phyloP scores from a whole-genome alignment of 1,140 invertebrate genomes.

The Drosophila funebris region DNA sequence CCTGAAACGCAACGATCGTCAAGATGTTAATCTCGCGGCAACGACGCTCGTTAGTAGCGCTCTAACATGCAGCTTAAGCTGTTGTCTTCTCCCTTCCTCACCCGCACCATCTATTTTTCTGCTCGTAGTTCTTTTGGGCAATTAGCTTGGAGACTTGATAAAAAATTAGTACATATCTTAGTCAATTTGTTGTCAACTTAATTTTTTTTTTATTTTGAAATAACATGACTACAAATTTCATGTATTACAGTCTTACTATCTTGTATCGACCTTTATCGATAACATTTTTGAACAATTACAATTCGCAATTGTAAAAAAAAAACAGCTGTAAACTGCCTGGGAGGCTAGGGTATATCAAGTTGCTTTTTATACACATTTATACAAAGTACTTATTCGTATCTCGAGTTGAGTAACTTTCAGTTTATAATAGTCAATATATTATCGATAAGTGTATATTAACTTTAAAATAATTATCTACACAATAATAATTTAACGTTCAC shows the following conservation, averaged over 20 bases:
- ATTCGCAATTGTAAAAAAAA: conserved; percentile 45
- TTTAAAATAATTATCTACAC: no score
- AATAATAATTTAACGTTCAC: no score
- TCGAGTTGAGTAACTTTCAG: no score
- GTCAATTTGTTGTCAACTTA: conserved; percentile 40
- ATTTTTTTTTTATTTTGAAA: conserved; percentile 56
- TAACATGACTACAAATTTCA: conserved; percentile 43
- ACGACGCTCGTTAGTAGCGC: conserved; percentile 38
- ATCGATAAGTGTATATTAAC: no score
- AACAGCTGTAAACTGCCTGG: conserved; percentile 41
- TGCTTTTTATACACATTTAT: no score
- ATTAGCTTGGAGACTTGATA: conserved; percentile 33
- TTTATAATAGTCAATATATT: no score
- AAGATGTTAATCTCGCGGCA: conserved; percentile 47
- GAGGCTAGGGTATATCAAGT: no score
- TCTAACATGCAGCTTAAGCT: conserved; percentile 32
- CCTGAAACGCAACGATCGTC: conserved; percentile 33
- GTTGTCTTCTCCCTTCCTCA: neutral
- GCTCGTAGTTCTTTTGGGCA: neutral
- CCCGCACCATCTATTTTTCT: neutral
- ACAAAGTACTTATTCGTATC: no score
- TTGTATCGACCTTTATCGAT: conserved; percentile 45
- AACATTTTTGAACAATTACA: conserved; percentile 31
- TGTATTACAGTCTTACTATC: conserved; percentile 14
- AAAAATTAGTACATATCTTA: conserved; percentile 40